Base-by-base conservation (phyloP, 2,797 vertebrate species). In the Anguilla obscura region DNA sequence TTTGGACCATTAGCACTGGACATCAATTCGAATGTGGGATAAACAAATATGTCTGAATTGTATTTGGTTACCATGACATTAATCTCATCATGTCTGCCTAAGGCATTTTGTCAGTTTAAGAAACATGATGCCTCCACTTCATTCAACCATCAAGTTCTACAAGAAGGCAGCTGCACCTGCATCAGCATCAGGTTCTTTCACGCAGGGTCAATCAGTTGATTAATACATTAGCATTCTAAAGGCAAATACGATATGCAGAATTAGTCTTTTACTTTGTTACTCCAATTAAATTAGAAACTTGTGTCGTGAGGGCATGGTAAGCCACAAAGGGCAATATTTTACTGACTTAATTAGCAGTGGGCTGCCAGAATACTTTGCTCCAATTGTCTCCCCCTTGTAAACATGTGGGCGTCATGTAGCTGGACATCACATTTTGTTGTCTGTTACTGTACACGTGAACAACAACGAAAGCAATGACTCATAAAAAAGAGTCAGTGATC, bases 121-220 rank as follows among this genome's bases (percentile, higher is more conserved):
- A 89, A 90, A 50, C 52, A 63, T 56, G 88, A 88, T 88, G 63
- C 91, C 92, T 92, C 86, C 93, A 91, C 86, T 94, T 95, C 93
- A 94, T 93, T 91, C 91, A 92, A 90, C 85, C 89, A 50, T 92
- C 89, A 88, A 86, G 82, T 85, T 88, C 93, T 92, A 93, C 92
- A 93, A 90, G 90, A 93, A 93, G 91, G 92, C 94, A 93, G 93
- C 94, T 94, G 95, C 90, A 93, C 93, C 92, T 89, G 33, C 33
- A 33, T 33, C 33, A 33, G 10, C 89, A 92, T 93, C 93, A 94
- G 91, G 91, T 88, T 90, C 93, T 93, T 94, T 94, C 94, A 94
- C 92, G 91, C 87, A 88, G 93, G 90, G 95, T 95, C 95, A 94
- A 93, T 95, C 94, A 95, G 93, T 92, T 91, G 87, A 94, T 95